Conservation (phyloP, 2,888 invertebrate species). For the Poecilobothrus nobilitatus region DNA sequence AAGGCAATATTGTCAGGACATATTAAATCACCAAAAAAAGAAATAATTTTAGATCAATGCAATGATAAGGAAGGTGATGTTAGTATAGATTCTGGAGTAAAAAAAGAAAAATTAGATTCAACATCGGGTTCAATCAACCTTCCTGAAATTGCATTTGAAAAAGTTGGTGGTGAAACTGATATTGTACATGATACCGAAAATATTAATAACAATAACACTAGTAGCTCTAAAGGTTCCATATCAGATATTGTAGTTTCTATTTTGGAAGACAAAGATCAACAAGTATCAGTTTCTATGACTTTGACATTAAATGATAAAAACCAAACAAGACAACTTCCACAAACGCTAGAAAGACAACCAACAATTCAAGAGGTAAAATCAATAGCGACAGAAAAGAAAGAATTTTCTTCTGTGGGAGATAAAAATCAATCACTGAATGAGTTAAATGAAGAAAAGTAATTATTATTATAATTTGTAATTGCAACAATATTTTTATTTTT, state of each 20-base stretch:
- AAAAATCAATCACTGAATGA: neutral
- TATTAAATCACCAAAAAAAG: neutral
- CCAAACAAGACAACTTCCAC: neutral
- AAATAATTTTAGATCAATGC: neutral
- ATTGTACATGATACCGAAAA: neutral
- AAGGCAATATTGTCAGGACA: neutral
- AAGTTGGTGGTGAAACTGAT: neutral
- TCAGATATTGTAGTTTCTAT: neutral
- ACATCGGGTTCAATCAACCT: neutral
- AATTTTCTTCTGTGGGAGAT: neutral
- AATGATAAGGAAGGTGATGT: neutral
- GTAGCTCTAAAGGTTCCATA: neutral
- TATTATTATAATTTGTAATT: neutral
- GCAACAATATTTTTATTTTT: too few species aligned
- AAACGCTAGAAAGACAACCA: neutral
- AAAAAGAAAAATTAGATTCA: neutral
- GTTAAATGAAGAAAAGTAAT: neutral
- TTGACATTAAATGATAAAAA: neutral
- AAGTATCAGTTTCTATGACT: neutral
- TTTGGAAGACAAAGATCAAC: neutral
- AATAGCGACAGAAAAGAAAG: neutral
- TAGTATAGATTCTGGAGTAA: neutral
- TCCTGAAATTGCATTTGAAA: neutral
- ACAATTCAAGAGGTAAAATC: neutral
- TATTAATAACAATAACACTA: neutral